A percentile compares a stretch with the other conserved stretches of the same genome.
Conservation (phyloP, 2,888 invertebrate genomes). For the Hypena proboscidalis region DNA sequence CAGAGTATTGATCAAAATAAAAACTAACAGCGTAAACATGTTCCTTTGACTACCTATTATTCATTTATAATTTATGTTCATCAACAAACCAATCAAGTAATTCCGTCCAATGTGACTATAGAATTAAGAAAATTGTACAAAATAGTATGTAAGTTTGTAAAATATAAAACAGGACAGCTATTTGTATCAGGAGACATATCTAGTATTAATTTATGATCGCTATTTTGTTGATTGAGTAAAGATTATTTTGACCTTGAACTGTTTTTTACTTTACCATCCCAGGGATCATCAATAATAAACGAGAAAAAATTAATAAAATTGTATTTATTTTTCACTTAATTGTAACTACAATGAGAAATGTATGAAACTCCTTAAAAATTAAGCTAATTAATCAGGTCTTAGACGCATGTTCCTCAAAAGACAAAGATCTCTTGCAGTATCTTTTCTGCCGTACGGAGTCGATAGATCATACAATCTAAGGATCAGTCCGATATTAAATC, state of each 20-base stretch:
- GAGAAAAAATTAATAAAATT: neutral
- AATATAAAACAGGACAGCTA: constrained; percentile 39
- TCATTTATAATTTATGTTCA: neutral
- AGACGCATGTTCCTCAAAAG: constrained; percentile 92
- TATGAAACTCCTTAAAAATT: constrained; percentile 7
- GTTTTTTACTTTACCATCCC: constrained; percentile 26
- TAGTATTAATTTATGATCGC: constrained; percentile 63
- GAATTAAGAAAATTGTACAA: constrained; percentile 46
- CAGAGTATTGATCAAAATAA: too few species aligned
- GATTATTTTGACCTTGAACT: constrained; percentile 48
- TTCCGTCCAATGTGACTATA: constrained; percentile 25
- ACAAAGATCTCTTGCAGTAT: constrained; percentile 95
- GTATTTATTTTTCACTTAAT: constrained; percentile 2
- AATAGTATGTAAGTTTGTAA: constrained; percentile 43
- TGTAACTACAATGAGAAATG: neutral
- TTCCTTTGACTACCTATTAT: constrained; percentile 3
- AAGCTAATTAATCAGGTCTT: constrained; percentile 73
- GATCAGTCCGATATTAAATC: constrained; percentile 90
- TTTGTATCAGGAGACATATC: constrained; percentile 40
- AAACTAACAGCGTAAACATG: neutral
- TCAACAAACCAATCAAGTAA: constrained; percentile 3
- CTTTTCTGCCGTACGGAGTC: constrained; percentile 90
- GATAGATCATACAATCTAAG: constrained; percentile 92
- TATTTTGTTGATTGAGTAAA: constrained; percentile 69
- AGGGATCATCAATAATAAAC: constrained; percentile 1